phyloP scores from a whole-genome alignment of 2,888 invertebrate genomes.

The Scaptomyza reducta region DNA sequence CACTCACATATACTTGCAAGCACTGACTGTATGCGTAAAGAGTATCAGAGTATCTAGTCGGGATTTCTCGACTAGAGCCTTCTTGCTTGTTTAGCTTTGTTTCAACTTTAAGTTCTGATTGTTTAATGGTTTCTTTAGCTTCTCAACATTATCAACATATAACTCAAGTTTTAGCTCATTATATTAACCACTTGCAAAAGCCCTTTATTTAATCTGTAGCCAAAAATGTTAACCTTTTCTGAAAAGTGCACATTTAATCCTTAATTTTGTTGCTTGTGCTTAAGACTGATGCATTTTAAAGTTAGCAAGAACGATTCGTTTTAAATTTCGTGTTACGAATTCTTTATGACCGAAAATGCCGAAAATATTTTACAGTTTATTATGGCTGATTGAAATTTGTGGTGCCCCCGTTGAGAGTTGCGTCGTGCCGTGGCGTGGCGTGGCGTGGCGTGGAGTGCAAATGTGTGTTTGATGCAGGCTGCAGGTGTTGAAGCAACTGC shows the following conservation, averaged over 20 bases:
- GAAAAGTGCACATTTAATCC: slow-evolving; percentile 37
- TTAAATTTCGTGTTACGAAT: slow-evolving; percentile 47
- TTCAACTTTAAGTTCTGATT: neutral
- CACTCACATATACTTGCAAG: too few species aligned
- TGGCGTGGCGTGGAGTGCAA: slow-evolving; percentile 62
- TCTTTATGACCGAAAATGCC: slow-evolving; percentile 38
- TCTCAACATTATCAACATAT: neutral
- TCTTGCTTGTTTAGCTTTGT: too few species aligned
- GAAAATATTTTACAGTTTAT: slow-evolving; percentile 69
- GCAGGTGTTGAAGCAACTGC: slow-evolving; percentile 76
- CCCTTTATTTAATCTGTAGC: slow-evolving; percentile 26
- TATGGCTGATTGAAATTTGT: slow-evolving; percentile 74
- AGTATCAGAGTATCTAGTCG: too few species aligned
- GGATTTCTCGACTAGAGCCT: too few species aligned
- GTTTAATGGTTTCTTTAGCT: too few species aligned
- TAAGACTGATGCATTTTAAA: slow-evolving; percentile 13
- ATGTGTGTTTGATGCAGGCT: slow-evolving; percentile 70
- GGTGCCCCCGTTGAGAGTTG: slow-evolving; percentile 38
- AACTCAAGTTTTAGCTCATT: neutral
- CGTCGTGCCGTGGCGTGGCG: slow-evolving; percentile 20
- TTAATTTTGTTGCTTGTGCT: slow-evolving; percentile 9
- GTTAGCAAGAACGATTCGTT: slow-evolving; percentile 9
- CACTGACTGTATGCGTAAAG: too few species aligned
- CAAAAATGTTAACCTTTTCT: slow-evolving; percentile 20
- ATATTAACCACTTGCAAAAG: neutral